phyloP scores from a whole-genome alignment of 30 jellyfish, hydroid and myxozoan species.

The Pseudorhiza aurosa region DNA sequence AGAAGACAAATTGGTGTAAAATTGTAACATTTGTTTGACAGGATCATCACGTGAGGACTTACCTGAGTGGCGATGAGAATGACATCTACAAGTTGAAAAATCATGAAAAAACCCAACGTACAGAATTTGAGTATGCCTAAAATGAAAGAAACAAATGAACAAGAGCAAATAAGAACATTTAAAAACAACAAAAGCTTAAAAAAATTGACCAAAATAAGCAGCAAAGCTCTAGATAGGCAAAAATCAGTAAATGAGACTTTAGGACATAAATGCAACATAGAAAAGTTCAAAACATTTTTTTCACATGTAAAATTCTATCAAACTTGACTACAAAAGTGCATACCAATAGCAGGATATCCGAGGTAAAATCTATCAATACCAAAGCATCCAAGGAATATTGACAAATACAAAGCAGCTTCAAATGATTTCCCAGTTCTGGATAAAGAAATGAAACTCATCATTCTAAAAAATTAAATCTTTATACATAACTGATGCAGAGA shows the following conservation, averaged over 20 bases:
- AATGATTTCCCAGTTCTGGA: conserved; percentile 81
- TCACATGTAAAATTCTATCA: too few species aligned
- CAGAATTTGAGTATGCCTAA: conserved; percentile 85
- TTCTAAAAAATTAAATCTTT: too few species aligned
- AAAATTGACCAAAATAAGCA: too few species aligned
- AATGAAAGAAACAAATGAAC: not conserved
- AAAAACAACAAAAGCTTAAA: too few species aligned
- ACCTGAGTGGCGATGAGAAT: conserved; percentile 92
- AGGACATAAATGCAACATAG: too few species aligned
- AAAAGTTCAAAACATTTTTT: too few species aligned
- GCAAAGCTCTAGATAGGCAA: too few species aligned
- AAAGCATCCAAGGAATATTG: conserved; percentile 96
- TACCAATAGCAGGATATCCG: conserved; percentile 98
- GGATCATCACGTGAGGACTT: too few species aligned
- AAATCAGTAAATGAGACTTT: too few species aligned
- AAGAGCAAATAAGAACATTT: not conserved
- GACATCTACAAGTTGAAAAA: conserved; percentile 92
- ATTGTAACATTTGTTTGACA: too few species aligned
- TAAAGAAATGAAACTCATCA: not conserved
- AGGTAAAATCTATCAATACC: conserved; percentile 97
- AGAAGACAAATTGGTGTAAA: too few species aligned
- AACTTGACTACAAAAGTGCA: not conserved
- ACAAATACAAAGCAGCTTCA: conserved; percentile 78
- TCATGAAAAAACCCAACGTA: conserved; percentile 96
- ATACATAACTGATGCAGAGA: too few species aligned